These are phyloP conservation scores for Tolmerus cingulatus DNA, from an alignment of 2,888 invertebrate genomes.

Conservation along the genomic window DNA sequence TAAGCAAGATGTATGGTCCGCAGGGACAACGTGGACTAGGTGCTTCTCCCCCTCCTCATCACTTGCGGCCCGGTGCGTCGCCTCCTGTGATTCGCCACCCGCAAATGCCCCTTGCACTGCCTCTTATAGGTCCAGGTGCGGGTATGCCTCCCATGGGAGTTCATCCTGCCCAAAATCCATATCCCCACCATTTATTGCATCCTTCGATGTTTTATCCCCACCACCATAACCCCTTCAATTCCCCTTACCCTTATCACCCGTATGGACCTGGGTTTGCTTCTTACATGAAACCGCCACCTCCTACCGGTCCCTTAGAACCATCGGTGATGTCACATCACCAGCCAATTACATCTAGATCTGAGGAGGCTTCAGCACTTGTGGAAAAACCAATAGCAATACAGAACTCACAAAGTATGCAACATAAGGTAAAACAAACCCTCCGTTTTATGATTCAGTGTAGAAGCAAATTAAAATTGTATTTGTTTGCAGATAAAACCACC, in stretches of 20 bases:
- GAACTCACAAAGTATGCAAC: constrained; percentile 47
- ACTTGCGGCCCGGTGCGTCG: constrained; percentile 64
- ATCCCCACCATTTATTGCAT: constrained; percentile 73
- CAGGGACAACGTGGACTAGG: constrained; percentile 68
- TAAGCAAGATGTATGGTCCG: constrained; percentile 65
- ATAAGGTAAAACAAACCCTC: constrained; percentile 44
- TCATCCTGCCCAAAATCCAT: constrained; percentile 78
- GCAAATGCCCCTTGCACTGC: constrained; percentile 64
- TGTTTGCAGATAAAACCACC: constrained; percentile 59
- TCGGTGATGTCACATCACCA: constrained; percentile 60
- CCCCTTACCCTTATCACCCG: constrained; percentile 69
- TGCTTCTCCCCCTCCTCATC: constrained; percentile 62
- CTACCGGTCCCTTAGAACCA: constrained; percentile 60
- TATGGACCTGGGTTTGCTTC: constrained; percentile 63
- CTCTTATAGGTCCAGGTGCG: constrained; percentile 59
- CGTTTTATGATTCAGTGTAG: neutral
- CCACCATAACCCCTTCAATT: constrained; percentile 69
- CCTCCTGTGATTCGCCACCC: constrained; percentile 67
- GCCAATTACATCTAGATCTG: constrained; percentile 48
- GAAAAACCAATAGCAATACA: constrained; percentile 57
- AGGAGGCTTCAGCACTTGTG: constrained; percentile 58
- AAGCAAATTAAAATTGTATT: neutral
- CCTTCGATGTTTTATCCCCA: constrained; percentile 77
- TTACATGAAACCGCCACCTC: constrained; percentile 62
- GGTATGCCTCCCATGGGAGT: constrained; percentile 65